Evolutionary conservation across 2,113 vertebrate genomes (phyloP), one percentile per base, ranked within the genome.

Genomic region (Menura novaehollandiae): DNA sequence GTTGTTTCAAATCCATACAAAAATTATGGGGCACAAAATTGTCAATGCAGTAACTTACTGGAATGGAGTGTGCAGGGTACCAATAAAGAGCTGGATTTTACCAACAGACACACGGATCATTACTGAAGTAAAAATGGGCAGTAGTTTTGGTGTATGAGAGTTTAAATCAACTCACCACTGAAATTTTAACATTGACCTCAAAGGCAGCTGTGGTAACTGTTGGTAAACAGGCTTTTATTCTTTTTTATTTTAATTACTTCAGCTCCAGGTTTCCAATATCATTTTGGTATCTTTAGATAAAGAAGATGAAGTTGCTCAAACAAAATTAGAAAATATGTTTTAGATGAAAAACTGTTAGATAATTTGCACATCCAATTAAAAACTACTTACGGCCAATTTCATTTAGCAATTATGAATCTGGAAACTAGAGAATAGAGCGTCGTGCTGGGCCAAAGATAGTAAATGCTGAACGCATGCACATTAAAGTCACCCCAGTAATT

Each of bases 1-100:
- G 58, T 93, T 64, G 32, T 80, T 97, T 93, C 67, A 97, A 95
- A 97, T 93, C 91, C 93, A 91, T 95, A 96, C 89, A 95, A 96
- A 76, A 89, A 69, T 80, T 79, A 76, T 13, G n/a, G 74, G 59
- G 62, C 41, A 91, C 26, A 71, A 77, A 41, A 56, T 9, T 87
- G 66, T 67, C 82, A 81, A n/a, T 1, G 0, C 18, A 58, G 16
- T 69, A 88, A 69, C 23, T 82, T 73, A 81, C 22, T 91, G 85
- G 30, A 85, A 93, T 67, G 47, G 16, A 87, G 17, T 32, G 9
- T 74, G 23, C 46, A 58, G 39, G 58, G 32, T 55, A 71, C 11
- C 11, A 12, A 46, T 66, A 68, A 46, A 69, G 41, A 72, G 15
- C 15, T 35, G 59, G 26, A 37, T 85, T 91, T 94, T 93, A 92